These are phyloP conservation scores for Zaprionus taronus DNA, from an alignment of 1,140 invertebrate genomes.

Conservation along the genomic window DNA sequence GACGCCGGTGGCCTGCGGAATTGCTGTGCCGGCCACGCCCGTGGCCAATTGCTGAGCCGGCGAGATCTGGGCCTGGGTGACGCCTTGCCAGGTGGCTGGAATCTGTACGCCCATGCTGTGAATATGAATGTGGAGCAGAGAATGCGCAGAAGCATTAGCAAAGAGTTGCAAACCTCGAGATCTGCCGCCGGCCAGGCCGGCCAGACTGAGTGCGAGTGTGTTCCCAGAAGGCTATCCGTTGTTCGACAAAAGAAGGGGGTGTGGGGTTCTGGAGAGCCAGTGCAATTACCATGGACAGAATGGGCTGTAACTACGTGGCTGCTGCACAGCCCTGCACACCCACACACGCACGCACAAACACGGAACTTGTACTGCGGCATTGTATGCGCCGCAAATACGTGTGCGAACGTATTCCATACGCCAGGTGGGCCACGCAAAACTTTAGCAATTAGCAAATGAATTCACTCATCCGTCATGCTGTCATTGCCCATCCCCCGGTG, in stretches of 20 bases:
- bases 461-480: slow-evolving; percentile 83
- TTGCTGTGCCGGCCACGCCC: slow-evolving; percentile 85
- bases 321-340: background rate
- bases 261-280: background rate
- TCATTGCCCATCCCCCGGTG: slow-evolving; percentile 68
- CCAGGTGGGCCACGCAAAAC: slow-evolving; percentile 51
- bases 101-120: slow-evolving; percentile 91
- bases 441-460: slow-evolving; percentile 84
- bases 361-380: background rate
- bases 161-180: slow-evolving; percentile 31
- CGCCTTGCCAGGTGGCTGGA: slow-evolving; percentile 88
- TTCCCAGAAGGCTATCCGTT: background rate
- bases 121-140: slow-evolving; percentile 45
- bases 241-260: too few relatives aligned
- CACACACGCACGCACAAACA: background rate
- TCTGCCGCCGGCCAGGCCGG: background rate
- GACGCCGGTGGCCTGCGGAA: slow-evolving; percentile 88
- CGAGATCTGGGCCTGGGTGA: slow-evolving; percentile 86
- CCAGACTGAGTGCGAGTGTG: slow-evolving; percentile 8
- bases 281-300: slow-evolving; percentile 40
- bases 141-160: slow-evolving; percentile 36
- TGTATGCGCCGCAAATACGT: slow-evolving; percentile 3
- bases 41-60: slow-evolving; percentile 86
- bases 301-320: background rate
- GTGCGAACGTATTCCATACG: slow-evolving; percentile 27